Percentiles rank a stretch among this genome's conserved stretches.
Evolutionary conservation across 2,797 vertebrate genomes (phyloP).

Genomic region (Acrossocheilus fasciatus): DNA sequence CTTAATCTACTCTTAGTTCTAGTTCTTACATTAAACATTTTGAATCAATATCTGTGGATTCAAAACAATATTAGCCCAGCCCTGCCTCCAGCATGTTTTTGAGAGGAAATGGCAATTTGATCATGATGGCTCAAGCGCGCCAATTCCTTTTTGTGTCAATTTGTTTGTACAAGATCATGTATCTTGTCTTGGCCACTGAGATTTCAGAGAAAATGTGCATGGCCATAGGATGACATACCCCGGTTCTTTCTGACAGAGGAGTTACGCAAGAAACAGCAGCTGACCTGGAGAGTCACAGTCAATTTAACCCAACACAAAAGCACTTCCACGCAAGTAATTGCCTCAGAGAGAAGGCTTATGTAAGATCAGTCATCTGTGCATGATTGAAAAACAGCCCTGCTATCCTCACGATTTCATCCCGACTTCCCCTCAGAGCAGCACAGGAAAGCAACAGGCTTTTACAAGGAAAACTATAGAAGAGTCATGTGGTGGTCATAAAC

Average conservation of each 20-base stretch:
- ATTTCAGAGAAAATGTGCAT: slow-evolving; percentile 9
- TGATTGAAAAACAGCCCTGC: slow-evolving; percentile 9
- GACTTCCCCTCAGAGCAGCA: neutral
- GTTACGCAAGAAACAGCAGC: slow-evolving; percentile 24
- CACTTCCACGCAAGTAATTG: slow-evolving; percentile 28
- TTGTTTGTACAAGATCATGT: neutral
- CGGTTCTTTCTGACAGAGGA: neutral
- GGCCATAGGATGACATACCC: neutral
- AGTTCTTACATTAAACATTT: neutral
- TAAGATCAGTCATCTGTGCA: slow-evolving; percentile 36
- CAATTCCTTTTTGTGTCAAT: slow-evolving; percentile 1
- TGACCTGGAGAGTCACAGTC: slow-evolving; percentile 15
- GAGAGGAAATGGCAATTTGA: neutral
- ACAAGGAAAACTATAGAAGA: neutral
- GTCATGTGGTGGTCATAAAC: neutral
- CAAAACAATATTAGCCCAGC: neutral
- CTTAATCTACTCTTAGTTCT: neutral
- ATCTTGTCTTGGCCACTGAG: neutral
- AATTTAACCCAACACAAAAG: slow-evolving; percentile 42
- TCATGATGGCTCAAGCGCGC: neutral
- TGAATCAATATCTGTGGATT: neutral
- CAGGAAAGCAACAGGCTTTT: slow-evolving; percentile 22
- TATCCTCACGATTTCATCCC: neutral
- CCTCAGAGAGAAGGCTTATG: slow-evolving; percentile 23
- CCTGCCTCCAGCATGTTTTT: slow-evolving; percentile 2